phyloP scores from a whole-genome alignment of 2,888 invertebrate species.

The Lysandra coridon region DNA sequence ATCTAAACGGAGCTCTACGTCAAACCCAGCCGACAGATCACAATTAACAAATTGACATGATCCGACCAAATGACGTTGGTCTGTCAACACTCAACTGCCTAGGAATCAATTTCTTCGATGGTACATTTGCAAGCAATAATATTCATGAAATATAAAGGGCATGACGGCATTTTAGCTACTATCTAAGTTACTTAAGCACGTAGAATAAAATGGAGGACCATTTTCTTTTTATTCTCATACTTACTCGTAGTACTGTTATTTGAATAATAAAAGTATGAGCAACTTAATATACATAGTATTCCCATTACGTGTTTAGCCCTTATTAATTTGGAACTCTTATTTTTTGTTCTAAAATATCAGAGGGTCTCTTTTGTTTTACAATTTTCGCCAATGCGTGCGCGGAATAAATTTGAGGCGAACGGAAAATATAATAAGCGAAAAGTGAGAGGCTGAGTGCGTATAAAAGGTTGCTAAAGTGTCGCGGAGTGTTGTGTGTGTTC shows the following conservation, averaged over 20 bases:
- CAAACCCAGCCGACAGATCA: too few relatives aligned
- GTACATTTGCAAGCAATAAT: too few relatives aligned
- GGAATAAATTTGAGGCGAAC: conserved; percentile 17
- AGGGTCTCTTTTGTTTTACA: conserved; percentile 24
- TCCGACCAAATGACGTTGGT: too few relatives aligned
- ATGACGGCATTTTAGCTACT: too few relatives aligned
- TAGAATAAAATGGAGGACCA: neutral
- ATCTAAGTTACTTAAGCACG: too few relatives aligned
- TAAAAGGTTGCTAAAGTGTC: conserved; percentile 6
- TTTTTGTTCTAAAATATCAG: conserved; percentile 14
- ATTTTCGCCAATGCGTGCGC: conserved; percentile 6
- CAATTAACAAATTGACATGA: too few relatives aligned
- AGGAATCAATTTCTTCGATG: too few relatives aligned
- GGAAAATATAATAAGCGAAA: conserved; percentile 21
- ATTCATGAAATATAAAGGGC: too few relatives aligned
- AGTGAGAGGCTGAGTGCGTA: conserved; percentile 21
- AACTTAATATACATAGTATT: conserved; percentile 1
- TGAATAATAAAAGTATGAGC: conserved; percentile 3
- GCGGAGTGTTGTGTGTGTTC: neutral
- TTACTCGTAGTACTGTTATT: neutral
- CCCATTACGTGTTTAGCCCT: neutral
- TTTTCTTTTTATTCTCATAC: neutral
- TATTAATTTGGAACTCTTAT: neutral
- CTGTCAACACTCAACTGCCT: too few relatives aligned
- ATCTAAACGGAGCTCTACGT: too few relatives aligned